Conservation (phyloP, 2,888 invertebrate species). For the Tortrix viridana region DNA sequence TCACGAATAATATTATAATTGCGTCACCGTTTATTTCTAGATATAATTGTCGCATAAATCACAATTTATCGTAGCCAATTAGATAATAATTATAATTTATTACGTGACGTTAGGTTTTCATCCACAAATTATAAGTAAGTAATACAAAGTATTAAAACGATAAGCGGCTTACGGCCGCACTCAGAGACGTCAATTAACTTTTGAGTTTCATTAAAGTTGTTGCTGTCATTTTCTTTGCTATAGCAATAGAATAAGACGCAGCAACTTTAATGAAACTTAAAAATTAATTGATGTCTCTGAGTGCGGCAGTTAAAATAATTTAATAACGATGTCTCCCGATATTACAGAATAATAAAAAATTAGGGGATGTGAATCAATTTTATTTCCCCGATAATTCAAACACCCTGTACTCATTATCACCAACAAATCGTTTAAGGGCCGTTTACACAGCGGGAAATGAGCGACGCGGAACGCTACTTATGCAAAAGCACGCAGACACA, state of each 20-base stretch:
- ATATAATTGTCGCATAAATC: conserved; percentile 33
- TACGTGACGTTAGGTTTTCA: not conserved
- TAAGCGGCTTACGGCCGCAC: not conserved
- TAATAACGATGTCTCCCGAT: not conserved
- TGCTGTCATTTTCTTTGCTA: too few species aligned
- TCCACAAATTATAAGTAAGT: too few species aligned
- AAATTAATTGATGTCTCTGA: too few species aligned
- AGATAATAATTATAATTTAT: conserved; percentile 12
- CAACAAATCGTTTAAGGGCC: conserved; percentile 67
- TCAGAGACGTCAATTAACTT: too few species aligned
- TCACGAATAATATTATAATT: conserved; percentile 70
- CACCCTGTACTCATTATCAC: conserved; percentile 56
- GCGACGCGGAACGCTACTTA: conserved; percentile 65
- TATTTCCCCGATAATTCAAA: conserved; percentile 41
- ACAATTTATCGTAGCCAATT: conserved; percentile 27
- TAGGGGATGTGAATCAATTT: conserved; percentile 11
- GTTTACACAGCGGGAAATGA: conserved; percentile 65
- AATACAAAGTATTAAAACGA: not conserved
- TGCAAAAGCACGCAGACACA: conserved; percentile 74
- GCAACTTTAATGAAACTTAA: too few species aligned
- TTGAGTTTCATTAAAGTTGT: too few species aligned
- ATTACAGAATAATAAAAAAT: conserved; percentile 1
- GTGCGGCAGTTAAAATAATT: too few species aligned
- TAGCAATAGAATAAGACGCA: too few species aligned
- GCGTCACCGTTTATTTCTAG: conserved; percentile 53